Base-by-base conservation (phyloP, 2,113 vertebrate species). In the Hypocryptadius cinnamomeus region DNA sequence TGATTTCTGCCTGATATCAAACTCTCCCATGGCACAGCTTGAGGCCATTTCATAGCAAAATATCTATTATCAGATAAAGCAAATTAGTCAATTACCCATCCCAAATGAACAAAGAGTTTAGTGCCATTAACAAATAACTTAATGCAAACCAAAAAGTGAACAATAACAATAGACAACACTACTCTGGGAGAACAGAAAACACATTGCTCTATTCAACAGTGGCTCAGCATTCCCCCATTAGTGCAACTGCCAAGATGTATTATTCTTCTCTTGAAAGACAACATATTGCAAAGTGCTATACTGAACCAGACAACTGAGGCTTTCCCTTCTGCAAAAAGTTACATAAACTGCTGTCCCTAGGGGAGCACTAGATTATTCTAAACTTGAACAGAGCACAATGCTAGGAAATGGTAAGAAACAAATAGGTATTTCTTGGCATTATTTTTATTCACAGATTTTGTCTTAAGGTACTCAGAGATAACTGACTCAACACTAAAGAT, bases 1-100 rank as follows among this genome's bases (percentile, higher is more conserved):
- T n/a, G n/a, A 53, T 54, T 68, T 68, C 53, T 53, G 31, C 24
- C 28, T 81, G 28, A 18, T 53, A 15, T 22, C 4, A 8, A n/a
- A 30, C n/a, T 16, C 5, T 57, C 2, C 14, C 16, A 11, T 25
- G 30, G 17, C 2, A 0, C 13, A 89, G n/a, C n/a, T 45, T 59
- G 45, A 68, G 28, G 15, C 19, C 53, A 64, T 71, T 92, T 89
- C 27, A 65, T 13, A 69, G 33, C 22, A 45, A 7, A 3, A 25
- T 21, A 27, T 50, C 45, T 73, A 3, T 39, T 70, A 76, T 23
- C 50, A 50, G 30, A 33, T 22, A 45, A 79, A 89, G 15, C 13
- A 37, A 69, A 31, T 39, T 64, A 71, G 19, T 51, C 25, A 74
- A 3, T 22, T 35, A 47, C 21, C 24, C 8, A 45, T 42, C 33